Base-by-base conservation (phyloP, 2,888 invertebrate species). In the Allacma fusca region DNA sequence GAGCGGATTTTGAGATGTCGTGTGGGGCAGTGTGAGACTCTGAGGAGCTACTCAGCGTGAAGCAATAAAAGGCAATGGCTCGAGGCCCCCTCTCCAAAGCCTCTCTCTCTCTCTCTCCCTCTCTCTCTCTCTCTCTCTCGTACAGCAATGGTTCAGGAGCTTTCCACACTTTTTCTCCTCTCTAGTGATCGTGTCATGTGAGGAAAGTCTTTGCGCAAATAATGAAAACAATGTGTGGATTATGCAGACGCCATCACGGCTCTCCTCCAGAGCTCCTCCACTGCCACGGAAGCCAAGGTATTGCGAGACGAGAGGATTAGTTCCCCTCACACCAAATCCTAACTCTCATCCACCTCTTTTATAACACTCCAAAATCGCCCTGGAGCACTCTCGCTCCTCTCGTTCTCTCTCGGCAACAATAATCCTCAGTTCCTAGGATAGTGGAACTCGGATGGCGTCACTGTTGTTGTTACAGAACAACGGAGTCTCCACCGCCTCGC, bases 41-140 rank as follows among this genome's bases (percentile, higher is more conserved):
- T n/a, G 9, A 34, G 9, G 9, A 34, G 34, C 50, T 50, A 19
- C 16, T n/a, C 50, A 50, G 50, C 5, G 50, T 50, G 50, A 67
- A 34, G 67, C 67, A 67, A 26, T 67, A 69, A 69, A 69, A 69
- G 29, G 23, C 29, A 40, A 43, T 50, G 16, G n/a, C 9, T 34
- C 9, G 34, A 34, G 34, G 9, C 34, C 5, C 9, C 34, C 34
- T 34, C 9, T 9, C 4, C 9, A 34, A 34, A 7, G 4, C 34
- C 34, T 34, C 26, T 23, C 64, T 26, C 16, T 64, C 64, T 9
- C 16, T 64, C 16, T 64, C 16, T 24, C 21, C 28, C 9, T 64
- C 64, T 1, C 64, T 23, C 24, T 23, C 2, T 24, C 1, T 23
- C 64, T 24, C 4, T 64, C 26, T 64, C 16, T 19, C n/a, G n/a